A percentile compares a stretch with the other conserved stretches of the same genome.
These are phyloP conservation scores for Ageneiosus marmoratus DNA, from an alignment of 2,113 vertebrate species.

Conservation along the genomic window DNA sequence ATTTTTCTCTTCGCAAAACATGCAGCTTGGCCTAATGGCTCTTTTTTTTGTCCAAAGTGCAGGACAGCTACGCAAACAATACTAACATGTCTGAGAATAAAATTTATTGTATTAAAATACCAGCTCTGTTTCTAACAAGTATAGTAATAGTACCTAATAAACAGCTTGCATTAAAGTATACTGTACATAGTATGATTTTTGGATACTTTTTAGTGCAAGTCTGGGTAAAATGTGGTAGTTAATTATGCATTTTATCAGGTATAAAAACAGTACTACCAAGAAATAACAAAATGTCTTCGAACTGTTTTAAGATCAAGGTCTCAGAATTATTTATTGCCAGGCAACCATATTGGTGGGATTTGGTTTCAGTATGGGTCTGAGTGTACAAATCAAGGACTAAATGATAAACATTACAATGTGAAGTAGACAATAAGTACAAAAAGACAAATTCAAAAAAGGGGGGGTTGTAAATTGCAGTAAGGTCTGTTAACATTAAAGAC, in stretches of 20 bases:
- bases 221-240: neutral
- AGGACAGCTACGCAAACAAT: neutral
- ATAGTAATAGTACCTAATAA: no score
- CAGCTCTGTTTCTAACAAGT: neutral
- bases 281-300: neutral
- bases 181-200: neutral
- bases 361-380: neutral
- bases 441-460: neutral
- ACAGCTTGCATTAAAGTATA: neutral
- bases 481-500: neutral
- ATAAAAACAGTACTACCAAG: neutral
- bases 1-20: neutral
- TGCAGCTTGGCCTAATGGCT: neutral
- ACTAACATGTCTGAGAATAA: neutral
- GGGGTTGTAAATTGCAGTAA: neutral
- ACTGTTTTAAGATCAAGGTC: neutral
- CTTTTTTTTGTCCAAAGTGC: neutral
- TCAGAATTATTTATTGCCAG: constrained; percentile 1
- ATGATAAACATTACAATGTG: neutral
- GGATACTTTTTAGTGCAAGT: neutral
- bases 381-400: constrained; percentile 2
- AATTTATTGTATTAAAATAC: neutral
- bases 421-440: neutral
- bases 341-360: constrained; percentile 8
- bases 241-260: neutral